Base-by-base conservation (phyloP, 2,888 invertebrate genomes). In the Trissolcus brochymenae region DNA sequence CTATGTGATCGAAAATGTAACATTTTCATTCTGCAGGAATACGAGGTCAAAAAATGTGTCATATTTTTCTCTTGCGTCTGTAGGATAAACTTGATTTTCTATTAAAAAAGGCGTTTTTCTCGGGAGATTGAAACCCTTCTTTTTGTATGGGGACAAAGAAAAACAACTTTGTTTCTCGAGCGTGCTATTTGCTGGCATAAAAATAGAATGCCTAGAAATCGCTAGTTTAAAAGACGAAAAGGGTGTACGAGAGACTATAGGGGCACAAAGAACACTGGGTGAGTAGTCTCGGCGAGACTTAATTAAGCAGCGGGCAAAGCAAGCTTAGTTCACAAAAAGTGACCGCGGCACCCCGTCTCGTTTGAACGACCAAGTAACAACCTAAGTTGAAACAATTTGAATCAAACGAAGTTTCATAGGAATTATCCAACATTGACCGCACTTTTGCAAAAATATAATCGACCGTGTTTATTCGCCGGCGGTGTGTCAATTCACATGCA, bases 281-380 rank as follows among this genome's bases (percentile, higher is more conserved):
- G 85, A 87, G 85, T 85, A 86, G 87, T 85, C 85, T 85, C 86
- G 87, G 87, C 85, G 84, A 87, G 87, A 88, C 87, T 89, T 89
- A 89, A 89, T 89, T 89, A 89, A 89, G 89, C 88, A 87, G 84
- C 84, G 84, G 83, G 86, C 84, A 87, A 87, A 87, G 87, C 87
- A 85, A 85, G 87, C 86, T 87, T 87, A 87, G 87, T 86, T 88
- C 87, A 88, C 88, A 89, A 35, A 35, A 89, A 89, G 89, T 88
- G 88, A 89, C 89, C 89, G 86, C 89, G 87, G 74, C 65, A 75
- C 78, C 74, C 50, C 77, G 76, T 78, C 70, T 60, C 73, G 79
- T 76, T 76, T 78, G 67, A 61, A 62, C 72, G 56, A 35, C 57
- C 60, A 73, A 76, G 76, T 76, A 70, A n/a, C n/a, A n/a, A n/a